Evolutionary conservation across 2,888 invertebrate genomes (phyloP).

Genomic region (Tenodera sinensis): DNA sequence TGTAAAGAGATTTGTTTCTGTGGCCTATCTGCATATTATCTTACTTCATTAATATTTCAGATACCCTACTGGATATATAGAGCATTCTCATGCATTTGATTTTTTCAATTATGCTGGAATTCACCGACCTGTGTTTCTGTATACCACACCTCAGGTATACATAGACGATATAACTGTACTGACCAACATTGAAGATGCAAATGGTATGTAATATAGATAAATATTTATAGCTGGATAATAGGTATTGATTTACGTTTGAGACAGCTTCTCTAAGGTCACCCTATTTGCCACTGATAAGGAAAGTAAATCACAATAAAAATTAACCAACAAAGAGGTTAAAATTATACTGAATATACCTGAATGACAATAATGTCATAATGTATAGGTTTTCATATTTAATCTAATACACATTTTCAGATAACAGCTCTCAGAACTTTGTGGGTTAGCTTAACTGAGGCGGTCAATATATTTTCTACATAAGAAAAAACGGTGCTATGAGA

Average conservation of each 20-base stretch:
- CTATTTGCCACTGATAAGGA: not conserved
- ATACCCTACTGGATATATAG: constrained; percentile 35
- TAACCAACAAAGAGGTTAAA: too few relatives aligned
- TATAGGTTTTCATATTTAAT: too few relatives aligned
- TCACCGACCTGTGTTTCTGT: constrained; percentile 38
- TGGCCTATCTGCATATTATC: too few relatives aligned
- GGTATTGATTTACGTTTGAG: not conserved
- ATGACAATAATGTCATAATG: too few relatives aligned
- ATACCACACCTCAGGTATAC: constrained; percentile 34
- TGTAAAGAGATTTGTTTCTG: too few relatives aligned
- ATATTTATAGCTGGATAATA: not conserved
- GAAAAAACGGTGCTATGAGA: too few relatives aligned
- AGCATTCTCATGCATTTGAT: constrained; percentile 37
- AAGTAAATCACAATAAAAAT: too few relatives aligned
- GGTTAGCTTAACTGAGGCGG: too few relatives aligned
- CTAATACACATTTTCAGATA: too few relatives aligned
- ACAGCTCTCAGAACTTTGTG: too few relatives aligned
- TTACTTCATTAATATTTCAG: constrained; percentile 25
- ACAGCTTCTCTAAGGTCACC: not conserved
- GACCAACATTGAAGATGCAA: constrained; percentile 30
- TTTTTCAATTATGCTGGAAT: constrained; percentile 41
- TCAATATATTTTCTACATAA: too few relatives aligned
- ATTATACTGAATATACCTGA: too few relatives aligned
- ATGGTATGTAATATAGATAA: constrained; percentile 15
- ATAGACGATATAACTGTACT: constrained; percentile 34